phyloP scores from a whole-genome alignment of 53 echinoderm and acorn worm genomes.

The Luidia sarsii region DNA sequence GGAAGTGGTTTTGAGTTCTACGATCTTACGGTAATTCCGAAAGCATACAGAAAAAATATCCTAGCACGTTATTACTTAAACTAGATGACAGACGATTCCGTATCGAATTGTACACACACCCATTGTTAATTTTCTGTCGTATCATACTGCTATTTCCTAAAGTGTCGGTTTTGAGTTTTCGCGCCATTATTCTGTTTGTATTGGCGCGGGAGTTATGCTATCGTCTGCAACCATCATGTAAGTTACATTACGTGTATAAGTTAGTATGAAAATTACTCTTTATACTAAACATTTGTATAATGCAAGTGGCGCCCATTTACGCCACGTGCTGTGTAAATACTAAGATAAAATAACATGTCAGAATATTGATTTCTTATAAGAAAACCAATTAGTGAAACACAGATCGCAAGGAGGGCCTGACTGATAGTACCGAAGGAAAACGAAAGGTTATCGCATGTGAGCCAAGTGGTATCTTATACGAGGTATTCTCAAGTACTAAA shows the following conservation, averaged over 20 bases:
- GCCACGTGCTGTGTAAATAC: conserved; percentile 43
- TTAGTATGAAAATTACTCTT: conserved; percentile 33
- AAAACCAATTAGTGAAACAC: conserved; percentile 7
- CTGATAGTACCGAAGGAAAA: background rate
- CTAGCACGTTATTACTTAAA: background rate
- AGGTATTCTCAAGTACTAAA: too few species aligned
- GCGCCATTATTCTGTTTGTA: conserved; percentile 8
- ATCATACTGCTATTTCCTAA: conserved; percentile 10
- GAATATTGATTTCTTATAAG: conserved; percentile 9
- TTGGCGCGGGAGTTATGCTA: conserved; percentile 5
- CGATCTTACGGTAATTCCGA: background rate
- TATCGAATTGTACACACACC: conserved; percentile 40
- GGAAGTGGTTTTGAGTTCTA: conserved; percentile 7
- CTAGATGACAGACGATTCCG: conserved; percentile 47
- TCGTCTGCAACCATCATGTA: conserved; percentile 56
- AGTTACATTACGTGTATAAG: conserved; percentile 49
- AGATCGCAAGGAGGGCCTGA: conserved; percentile 7
- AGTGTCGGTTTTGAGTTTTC: conserved; percentile 39
- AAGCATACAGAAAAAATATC: background rate
- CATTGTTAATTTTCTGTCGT: conserved; percentile 10
- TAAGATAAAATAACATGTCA: conserved; percentile 28
- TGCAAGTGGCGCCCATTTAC: conserved; percentile 14
- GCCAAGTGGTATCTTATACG: conserved; percentile 40
- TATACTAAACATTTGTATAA: conserved; percentile 15
- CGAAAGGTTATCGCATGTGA: conserved; percentile 38